These are phyloP conservation scores for Odontocerum albicorne DNA, from an alignment of 2,888 invertebrate genomes.

Conservation along the genomic window DNA sequence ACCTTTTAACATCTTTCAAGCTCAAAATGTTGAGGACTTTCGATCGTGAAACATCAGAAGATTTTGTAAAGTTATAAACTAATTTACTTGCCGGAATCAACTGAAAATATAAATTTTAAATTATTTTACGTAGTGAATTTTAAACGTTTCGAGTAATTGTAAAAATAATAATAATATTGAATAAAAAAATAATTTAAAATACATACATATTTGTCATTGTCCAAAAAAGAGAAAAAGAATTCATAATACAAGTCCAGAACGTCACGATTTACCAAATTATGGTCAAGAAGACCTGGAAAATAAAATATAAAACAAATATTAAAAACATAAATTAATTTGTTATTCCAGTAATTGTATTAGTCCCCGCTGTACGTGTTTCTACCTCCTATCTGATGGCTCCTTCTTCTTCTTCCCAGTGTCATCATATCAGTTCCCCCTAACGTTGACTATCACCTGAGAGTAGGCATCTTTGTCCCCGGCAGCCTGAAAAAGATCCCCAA, in stretches of 20 bases:
- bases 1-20: constrained; percentile 48
- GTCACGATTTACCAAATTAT: constrained; percentile 47
- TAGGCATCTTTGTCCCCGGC: too few species aligned
- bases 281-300: constrained; percentile 42
- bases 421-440: too few species aligned
- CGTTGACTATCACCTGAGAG: too few species aligned
- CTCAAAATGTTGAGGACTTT: constrained; percentile 48
- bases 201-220: constrained; percentile 50
- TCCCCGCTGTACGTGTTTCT: too few species aligned
- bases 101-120: constrained; percentile 41
- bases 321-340: neutral
- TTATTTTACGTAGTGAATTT: neutral
- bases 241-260: constrained; percentile 52
- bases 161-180: constrained; percentile 7
- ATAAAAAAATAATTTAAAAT: neutral
- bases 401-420: too few species aligned
- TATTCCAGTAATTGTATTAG: too few species aligned
- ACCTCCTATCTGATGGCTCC: too few species aligned
- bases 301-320: neutral
- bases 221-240: constrained; percentile 47
- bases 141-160: neutral
- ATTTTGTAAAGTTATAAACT: constrained; percentile 52
- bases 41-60: constrained; percentile 49
- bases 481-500: too few species aligned
- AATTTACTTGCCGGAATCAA: constrained; percentile 49